Evolutionary conservation across 2,113 vertebrate species (phyloP).

Genomic region (Hydrolagus affinis): DNA sequence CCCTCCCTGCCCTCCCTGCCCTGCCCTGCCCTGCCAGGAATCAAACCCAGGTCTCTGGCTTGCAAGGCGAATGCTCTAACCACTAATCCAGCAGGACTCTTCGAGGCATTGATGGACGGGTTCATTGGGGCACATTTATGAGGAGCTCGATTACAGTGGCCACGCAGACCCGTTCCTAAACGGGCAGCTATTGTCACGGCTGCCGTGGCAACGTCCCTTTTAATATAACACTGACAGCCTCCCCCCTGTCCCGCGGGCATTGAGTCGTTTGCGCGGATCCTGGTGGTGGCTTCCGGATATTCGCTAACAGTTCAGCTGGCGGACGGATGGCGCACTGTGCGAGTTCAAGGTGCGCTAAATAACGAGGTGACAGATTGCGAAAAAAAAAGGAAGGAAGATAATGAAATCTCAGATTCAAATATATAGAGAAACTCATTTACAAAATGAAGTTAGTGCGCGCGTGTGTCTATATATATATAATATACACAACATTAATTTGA

Average conservation of each 20-base stretch:
- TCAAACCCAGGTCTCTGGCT: too few species aligned
- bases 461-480: neutral
- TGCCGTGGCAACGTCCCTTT: conserved; percentile 34
- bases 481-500: neutral
- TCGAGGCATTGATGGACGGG: neutral
- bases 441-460: conserved; percentile 28
- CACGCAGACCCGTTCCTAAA: conserved; percentile 32
- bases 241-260: conserved; percentile 33
- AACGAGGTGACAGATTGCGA: conserved; percentile 46
- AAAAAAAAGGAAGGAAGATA: conserved; percentile 44
- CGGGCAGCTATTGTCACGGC: conserved; percentile 31
- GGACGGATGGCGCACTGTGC: conserved; percentile 40
- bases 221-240: conserved; percentile 12
- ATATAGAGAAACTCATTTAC: conserved; percentile 42
- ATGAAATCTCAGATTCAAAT: conserved; percentile 54
- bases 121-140: conserved; percentile 30
- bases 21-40: too few species aligned
- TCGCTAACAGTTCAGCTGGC: conserved; percentile 38
- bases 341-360: conserved; percentile 42
- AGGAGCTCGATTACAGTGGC: conserved; percentile 24
- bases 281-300: conserved; percentile 31
- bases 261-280: conserved; percentile 34
- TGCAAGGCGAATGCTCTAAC: too few species aligned
- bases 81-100: too few species aligned
- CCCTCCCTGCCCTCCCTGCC: too few species aligned